These are phyloP conservation scores for Macroglossus sobrinus DNA, from an alignment of 2,113 vertebrate genomes.

Conservation along the genomic window DNA sequence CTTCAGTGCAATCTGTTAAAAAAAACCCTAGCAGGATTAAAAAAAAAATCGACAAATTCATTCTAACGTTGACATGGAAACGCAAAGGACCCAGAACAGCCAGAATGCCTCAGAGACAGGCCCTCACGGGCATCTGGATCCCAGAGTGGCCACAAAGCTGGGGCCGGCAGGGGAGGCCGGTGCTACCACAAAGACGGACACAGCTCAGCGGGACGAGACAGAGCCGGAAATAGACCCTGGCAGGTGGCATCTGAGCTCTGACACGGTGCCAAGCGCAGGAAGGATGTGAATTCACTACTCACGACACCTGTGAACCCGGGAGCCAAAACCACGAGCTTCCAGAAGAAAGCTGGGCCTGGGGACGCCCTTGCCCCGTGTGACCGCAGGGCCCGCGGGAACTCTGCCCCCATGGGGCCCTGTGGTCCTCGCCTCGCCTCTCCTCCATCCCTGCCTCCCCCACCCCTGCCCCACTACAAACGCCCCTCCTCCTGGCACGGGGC, in stretches of 20 bases:
- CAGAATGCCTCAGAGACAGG: not conserved
- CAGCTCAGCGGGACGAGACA: fast-evolving
- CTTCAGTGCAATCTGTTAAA: not conserved
- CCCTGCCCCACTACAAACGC: too few relatives aligned
- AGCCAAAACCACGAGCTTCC: too few relatives aligned
- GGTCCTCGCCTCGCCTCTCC: too few relatives aligned
- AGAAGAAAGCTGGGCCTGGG: not conserved
- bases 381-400: too few relatives aligned
- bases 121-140: not conserved
- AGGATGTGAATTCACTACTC: not conserved
- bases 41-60: not conserved
- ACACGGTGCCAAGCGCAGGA: not conserved
- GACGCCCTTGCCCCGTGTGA: too few relatives aligned
- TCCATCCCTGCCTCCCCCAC: too few relatives aligned
- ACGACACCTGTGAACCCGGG: not conserved
- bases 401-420: too few relatives aligned
- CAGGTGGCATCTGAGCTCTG: not conserved
- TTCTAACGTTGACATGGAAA: not conserved
- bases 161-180: fast-evolving
- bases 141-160: not conserved
- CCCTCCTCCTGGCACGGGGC: too few relatives aligned
- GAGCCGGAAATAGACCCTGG: not conserved
- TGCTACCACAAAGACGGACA: not conserved
- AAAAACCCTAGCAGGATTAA: not conserved
- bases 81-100: not conserved